Evolutionary conservation across 2,113 vertebrate genomes (phyloP).

Genomic region (Herpailurus yagouaroundi): DNA sequence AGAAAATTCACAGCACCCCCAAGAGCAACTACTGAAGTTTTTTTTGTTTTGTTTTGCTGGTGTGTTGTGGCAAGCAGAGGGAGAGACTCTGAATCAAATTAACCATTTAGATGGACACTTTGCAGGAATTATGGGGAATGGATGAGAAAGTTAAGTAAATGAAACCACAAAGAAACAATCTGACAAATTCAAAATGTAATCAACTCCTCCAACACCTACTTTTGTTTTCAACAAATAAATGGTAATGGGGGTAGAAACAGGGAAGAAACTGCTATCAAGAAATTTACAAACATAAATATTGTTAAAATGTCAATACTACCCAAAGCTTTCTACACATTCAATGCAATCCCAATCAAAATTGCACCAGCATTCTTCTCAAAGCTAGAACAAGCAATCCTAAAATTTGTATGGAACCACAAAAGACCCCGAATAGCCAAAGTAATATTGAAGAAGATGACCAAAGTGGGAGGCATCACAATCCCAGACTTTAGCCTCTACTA

Average conservation of each 20-base stretch:
- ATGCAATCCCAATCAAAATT: too few relatives aligned
- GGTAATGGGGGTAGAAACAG: neutral
- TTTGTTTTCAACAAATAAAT: neutral
- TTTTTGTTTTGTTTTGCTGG: neutral
- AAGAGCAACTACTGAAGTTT: neutral
- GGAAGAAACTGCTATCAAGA: neutral
- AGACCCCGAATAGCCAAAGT: too few relatives aligned
- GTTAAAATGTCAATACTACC: too few relatives aligned
- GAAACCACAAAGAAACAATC: neutral
- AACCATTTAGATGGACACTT: neutral
- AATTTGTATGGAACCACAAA: too few relatives aligned
- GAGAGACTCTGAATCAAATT: neutral
- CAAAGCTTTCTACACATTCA: too few relatives aligned
- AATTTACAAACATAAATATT: neutral
- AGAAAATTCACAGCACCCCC: neutral
- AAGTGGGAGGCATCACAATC: too few relatives aligned
- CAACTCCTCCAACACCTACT: neutral
- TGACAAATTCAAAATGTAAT: neutral
- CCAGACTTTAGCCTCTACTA: too few relatives aligned
- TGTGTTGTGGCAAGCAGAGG: too few relatives aligned
- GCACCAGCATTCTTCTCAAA: too few relatives aligned
- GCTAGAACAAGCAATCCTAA: too few relatives aligned
- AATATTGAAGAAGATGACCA: too few relatives aligned
- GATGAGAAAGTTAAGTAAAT: neutral
- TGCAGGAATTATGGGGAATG: neutral